A percentile compares a stretch with the other conserved stretches of the same genome.
phyloP scores from a whole-genome alignment of 1,140 invertebrate species.

The Diorhabda carinulata region DNA sequence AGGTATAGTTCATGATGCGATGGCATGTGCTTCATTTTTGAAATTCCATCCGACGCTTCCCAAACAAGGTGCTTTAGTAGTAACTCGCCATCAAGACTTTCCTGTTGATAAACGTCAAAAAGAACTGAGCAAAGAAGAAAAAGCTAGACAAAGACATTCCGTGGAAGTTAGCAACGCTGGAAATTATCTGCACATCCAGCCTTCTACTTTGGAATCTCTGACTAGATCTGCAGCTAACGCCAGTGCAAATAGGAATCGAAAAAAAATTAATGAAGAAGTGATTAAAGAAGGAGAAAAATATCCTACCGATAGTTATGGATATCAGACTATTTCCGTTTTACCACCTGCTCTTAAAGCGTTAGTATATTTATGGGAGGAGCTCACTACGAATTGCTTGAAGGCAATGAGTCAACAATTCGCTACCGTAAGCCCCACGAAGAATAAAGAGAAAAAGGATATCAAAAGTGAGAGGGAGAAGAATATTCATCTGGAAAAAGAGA shows the following conservation, averaged over 20 bases:
- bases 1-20: constrained; percentile 91
- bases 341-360: constrained; percentile 82
- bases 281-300: constrained; percentile 52
- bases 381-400: constrained; percentile 67
- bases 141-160: constrained; percentile 73
- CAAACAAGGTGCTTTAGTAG: constrained; percentile 72
- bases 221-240: constrained; percentile 72
- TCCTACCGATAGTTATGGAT: constrained; percentile 27
- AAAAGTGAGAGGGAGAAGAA: constrained; percentile 49
- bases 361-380: constrained; percentile 84
- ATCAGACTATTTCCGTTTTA: constrained; percentile 65
- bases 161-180: constrained; percentile 77
- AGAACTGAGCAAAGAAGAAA: constrained; percentile 55
- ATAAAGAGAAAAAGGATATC: constrained; percentile 48
- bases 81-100: constrained; percentile 53
- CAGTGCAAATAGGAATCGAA: constrained; percentile 61
- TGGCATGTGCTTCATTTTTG: constrained; percentile 93
- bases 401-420: constrained; percentile 60
- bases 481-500: constrained; percentile 51
- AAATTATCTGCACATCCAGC: constrained; percentile 73
- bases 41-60: constrained; percentile 90
- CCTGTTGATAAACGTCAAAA: constrained; percentile 49
- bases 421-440: constrained; percentile 49
- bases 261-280: constrained; percentile 51
- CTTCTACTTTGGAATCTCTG: constrained; percentile 69